Evolutionary conservation across 2,888 invertebrate species (phyloP).

Genomic region (Cybosia mesomella): DNA sequence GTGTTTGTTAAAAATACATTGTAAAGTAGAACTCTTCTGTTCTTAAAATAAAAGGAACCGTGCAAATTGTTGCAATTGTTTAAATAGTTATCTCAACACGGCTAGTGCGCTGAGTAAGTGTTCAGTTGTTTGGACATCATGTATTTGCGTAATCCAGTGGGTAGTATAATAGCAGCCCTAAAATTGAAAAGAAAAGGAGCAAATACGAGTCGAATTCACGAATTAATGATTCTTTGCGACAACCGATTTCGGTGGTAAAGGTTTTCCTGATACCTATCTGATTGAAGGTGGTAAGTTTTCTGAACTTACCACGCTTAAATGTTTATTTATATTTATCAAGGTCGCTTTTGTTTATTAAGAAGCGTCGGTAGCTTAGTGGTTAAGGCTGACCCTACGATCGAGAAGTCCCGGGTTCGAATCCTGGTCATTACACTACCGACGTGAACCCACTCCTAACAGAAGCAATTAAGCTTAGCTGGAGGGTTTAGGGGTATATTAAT

Average conservation of each 20-base stretch:
- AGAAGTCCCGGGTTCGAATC: too few relatives aligned
- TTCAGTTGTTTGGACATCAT: background rate
- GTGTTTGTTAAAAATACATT: background rate
- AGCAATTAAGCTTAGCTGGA: too few relatives aligned
- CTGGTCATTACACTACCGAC: too few relatives aligned
- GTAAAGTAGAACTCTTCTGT: background rate
- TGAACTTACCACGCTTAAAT: background rate
- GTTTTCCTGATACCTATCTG: too few relatives aligned
- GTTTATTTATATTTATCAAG: too few relatives aligned
- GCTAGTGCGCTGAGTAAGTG: background rate
- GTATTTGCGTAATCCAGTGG: constrained; percentile 1
- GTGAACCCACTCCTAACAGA: too few relatives aligned
- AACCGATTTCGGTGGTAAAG: too few relatives aligned
- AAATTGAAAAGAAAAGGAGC: background rate
- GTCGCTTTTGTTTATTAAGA: too few relatives aligned
- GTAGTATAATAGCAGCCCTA: background rate
- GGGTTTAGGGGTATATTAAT: too few relatives aligned
- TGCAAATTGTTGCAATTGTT: background rate
- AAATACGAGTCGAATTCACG: background rate
- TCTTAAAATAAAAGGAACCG: background rate
- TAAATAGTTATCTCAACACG: background rate
- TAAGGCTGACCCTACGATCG: too few relatives aligned
- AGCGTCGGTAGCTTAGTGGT: too few relatives aligned
- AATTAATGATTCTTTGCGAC: background rate
- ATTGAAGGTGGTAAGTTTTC: too few relatives aligned